Conservation (phyloP, 2,113 vertebrate genomes). For the Gila orcuttii region DNA sequence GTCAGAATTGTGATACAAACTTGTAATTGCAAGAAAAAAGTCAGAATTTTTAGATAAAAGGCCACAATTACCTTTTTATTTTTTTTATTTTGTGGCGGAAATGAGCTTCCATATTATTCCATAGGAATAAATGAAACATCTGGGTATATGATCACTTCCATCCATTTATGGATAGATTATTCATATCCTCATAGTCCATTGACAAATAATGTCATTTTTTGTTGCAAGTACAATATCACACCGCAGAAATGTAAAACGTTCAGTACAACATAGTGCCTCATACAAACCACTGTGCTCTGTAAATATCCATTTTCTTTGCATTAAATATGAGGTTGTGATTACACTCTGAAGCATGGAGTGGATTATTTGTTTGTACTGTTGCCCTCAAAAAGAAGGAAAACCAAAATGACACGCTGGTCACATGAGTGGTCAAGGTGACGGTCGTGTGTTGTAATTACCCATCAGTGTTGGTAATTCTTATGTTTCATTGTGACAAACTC, state of each 20-base stretch:
- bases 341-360: constrained; percentile 9
- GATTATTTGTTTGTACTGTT: constrained; percentile 1
- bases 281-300: constrained; percentile 49
- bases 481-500: constrained; percentile 31
- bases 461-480: constrained; percentile 7
- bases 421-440: not conserved
- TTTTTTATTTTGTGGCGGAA: too few species aligned
- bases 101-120: too few species aligned
- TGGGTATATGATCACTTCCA: not conserved
- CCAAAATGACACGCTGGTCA: constrained; percentile 15
- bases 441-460: constrained; percentile 9
- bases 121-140: not conserved
- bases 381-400: constrained; percentile 23
- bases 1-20: too few species aligned
- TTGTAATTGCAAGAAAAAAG: too few species aligned
- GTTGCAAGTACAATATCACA: constrained; percentile 1
- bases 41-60: too few species aligned
- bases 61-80: too few species aligned
- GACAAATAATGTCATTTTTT: not conserved
- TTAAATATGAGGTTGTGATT: constrained; percentile 6
- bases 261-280: constrained; percentile 45
- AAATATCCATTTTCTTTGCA: constrained; percentile 31
- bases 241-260: constrained; percentile 19
- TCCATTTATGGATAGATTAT: not conserved
- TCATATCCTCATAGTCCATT: constrained; percentile 9